Percentiles rank a stretch among this genome's conserved stretches.
Evolutionary conservation across 2,113 vertebrate species (phyloP).

Genomic region (Ameiurus melas): DNA sequence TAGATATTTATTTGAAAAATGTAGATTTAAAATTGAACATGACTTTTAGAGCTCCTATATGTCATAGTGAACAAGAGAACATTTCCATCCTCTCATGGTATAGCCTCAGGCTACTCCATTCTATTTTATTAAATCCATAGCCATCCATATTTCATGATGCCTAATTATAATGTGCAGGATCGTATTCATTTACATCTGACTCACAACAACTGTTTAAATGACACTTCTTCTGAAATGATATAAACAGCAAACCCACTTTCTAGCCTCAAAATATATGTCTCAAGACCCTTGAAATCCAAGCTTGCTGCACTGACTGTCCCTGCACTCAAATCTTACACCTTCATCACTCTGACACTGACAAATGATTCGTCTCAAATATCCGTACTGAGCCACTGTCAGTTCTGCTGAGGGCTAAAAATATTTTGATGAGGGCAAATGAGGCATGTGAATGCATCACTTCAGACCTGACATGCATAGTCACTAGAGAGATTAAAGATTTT

Average conservation of each 20-base stretch:
- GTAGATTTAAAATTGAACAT: not conserved
- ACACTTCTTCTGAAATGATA: not conserved
- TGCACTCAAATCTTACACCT: constrained; percentile 50
- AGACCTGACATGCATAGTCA: constrained; percentile 11
- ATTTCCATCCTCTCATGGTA: not conserved
- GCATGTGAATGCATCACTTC: constrained; percentile 49
- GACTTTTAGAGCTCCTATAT: not conserved
- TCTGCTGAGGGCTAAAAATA: constrained; percentile 49
- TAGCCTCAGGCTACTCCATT: not conserved
- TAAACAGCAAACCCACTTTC: constrained; percentile 16
- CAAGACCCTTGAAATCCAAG: constrained; percentile 32
- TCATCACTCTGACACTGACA: constrained; percentile 62
- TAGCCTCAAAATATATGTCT: constrained; percentile 35
- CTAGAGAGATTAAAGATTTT: constrained; percentile 27
- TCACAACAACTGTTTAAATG: not conserved
- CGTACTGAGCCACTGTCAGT: constrained; percentile 45
- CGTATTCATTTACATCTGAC: not conserved
- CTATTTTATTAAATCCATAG: not conserved
- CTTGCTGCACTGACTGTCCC: constrained; percentile 30
- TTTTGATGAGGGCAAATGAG: constrained; percentile 65
- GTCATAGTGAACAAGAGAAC: not conserved
- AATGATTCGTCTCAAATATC: constrained; percentile 60
- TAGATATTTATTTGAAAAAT: not conserved
- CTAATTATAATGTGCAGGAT: constrained; percentile 1
- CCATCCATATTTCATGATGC: constrained; percentile 21